Percentiles rank a stretch among this genome's conserved stretches.
Evolutionary conservation across 2,113 vertebrate genomes (phyloP).

Genomic region (Vidua chalybeata): DNA sequence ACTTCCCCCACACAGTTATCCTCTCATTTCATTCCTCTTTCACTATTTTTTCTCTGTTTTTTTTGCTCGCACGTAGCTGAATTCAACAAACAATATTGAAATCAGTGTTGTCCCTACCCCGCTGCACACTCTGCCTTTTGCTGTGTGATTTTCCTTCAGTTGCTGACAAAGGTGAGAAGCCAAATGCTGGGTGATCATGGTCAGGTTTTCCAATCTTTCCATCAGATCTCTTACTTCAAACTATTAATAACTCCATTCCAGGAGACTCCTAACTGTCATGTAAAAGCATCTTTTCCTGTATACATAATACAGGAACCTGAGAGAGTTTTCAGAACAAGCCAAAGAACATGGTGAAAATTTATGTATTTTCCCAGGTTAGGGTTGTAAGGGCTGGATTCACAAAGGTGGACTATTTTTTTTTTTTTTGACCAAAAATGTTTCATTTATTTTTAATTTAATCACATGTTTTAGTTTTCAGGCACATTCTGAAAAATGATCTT

Average conservation of each 20-base stretch:
- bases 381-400: background rate
- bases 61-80: background rate
- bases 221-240: background rate
- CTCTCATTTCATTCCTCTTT: background rate
- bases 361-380: background rate
- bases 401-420: background rate
- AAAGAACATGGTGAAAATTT: background rate
- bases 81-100: background rate
- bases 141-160: background rate
- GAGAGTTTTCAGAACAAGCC: constrained; percentile 19
- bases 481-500: constrained; percentile 30
- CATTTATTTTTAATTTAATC: constrained; percentile 52
- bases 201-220: background rate
- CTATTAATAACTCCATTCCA: constrained; percentile 12
- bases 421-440: background rate
- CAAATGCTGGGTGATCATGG: background rate
- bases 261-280: background rate
- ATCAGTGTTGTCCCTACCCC: background rate
- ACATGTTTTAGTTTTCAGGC: constrained; percentile 35
- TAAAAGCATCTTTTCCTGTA: background rate
- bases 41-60: background rate
- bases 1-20: background rate
- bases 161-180: background rate
- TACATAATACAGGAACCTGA: background rate
- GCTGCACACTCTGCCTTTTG: background rate